These are phyloP conservation scores for Astropecten irregularis DNA, from an alignment of 53 echinoderm and acorn worm genomes.

Conservation along the genomic window DNA sequence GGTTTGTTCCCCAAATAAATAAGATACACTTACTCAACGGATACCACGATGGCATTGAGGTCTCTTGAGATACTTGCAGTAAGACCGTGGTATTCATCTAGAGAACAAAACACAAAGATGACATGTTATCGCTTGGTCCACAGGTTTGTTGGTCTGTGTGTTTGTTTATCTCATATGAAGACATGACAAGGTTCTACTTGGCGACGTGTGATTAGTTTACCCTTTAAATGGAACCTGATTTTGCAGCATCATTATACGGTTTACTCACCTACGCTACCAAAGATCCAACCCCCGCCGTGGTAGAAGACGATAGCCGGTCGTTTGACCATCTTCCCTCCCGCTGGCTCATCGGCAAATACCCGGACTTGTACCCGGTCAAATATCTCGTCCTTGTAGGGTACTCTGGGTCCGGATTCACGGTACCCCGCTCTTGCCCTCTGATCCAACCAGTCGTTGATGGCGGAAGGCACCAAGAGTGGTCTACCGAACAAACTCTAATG, in stretches of 20 bases:
- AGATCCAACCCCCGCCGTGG: constrained; percentile 62
- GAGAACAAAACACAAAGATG: not conserved
- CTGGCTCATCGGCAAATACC: constrained; percentile 35
- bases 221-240: too few relatives aligned
- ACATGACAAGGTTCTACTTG: too few relatives aligned
- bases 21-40: constrained; percentile 57
- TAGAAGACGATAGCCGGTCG: constrained; percentile 58
- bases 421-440: not conserved
- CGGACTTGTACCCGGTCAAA: constrained; percentile 70
- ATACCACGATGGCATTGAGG: constrained; percentile 8
- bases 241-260: too few relatives aligned
- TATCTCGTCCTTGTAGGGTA: constrained; percentile 35
- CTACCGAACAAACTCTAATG: too few relatives aligned
- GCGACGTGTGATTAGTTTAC: too few relatives aligned
- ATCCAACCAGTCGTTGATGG: not conserved
- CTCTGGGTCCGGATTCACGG: constrained; percentile 20
- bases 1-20: too few relatives aligned
- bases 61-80: not conserved
- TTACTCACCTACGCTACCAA: constrained; percentile 25
- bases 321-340: not conserved
- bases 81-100: constrained; percentile 20
- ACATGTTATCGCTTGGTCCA: not conserved
- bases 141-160: too few relatives aligned
- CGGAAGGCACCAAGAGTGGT: too few relatives aligned
- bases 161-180: too few relatives aligned